Base-by-base conservation (phyloP, 1,140 invertebrate genomes). In the Gryon sp. region DNA sequence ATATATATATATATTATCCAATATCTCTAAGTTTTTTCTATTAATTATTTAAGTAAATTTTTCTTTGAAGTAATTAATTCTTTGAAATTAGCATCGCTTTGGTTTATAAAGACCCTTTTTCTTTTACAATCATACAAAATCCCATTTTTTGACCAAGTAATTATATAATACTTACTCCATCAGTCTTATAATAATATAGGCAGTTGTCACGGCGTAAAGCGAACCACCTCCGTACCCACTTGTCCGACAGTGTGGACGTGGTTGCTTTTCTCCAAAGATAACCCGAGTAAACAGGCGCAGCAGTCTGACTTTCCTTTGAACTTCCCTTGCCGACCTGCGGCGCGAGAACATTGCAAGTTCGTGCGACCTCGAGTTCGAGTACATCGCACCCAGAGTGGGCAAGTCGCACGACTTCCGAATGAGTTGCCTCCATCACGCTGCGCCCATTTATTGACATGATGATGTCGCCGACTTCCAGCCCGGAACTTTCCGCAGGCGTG, bases 111-210 rank as follows among this genome's bases (percentile, higher is more conserved):
- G n/a, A n/a, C n/a, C n/a, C n/a, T n/a, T n/a, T n/a, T n/a, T n/a
- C n/a, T n/a, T n/a, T n/a, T n/a, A n/a, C n/a, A n/a, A n/a, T n/a
- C n/a, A n/a, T n/a, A n/a, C n/a, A n/a, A n/a, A n/a, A n/a, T n/a
- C n/a, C n/a, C n/a, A n/a, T 32, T 52, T 40, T 19, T 14, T 20
- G 24, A 34, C 38, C 26, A n/a, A n/a, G n/a, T n/a, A n/a, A n/a
- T n/a, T n/a, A n/a, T 30, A n/a, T 3, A 2, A 48, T 24, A 76
- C 91, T 91, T 86, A 96, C 94, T 78, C 91, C 90, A 85, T 97
- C 94, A 81, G 93, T 94, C 90, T 97, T 98, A 88, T 97, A 99
- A 88, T 96, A 98, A 88, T 98, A 98, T 36, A 99, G 90, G 88
- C 96, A 98, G 87, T 97, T 95, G 87, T 99, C 96, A 38, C 93